Percentiles rank a stretch among this genome's conserved stretches.
Conservation (phyloP, 2,797 vertebrate genomes). For the Melanotaenia nigrans region DNA sequence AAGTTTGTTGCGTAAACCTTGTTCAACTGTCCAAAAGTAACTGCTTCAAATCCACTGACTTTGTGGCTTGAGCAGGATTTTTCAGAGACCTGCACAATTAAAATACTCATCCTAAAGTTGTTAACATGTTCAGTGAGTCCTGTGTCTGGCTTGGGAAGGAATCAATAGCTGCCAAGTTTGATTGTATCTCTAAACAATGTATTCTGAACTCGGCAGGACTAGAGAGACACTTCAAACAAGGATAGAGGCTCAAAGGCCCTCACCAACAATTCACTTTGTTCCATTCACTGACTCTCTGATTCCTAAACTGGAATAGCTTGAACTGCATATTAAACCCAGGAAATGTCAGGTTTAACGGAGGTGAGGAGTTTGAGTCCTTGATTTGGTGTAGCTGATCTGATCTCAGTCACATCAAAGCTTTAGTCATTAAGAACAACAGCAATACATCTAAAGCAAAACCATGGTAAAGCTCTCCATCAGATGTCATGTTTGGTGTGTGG, state of each 20-base stretch:
- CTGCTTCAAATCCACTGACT: constrained; percentile 53
- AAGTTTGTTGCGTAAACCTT: constrained; percentile 12
- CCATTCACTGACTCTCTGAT: constrained; percentile 80
- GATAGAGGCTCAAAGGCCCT: constrained; percentile 67
- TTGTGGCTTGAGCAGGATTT: constrained; percentile 51
- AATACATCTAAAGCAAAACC: constrained; percentile 50
- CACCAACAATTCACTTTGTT: constrained; percentile 76
- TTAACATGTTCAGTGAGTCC: constrained; percentile 79
- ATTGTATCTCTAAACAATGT: constrained; percentile 78
- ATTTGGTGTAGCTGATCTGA: constrained; percentile 62
- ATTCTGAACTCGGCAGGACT: constrained; percentile 75
- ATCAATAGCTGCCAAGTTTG: constrained; percentile 84
- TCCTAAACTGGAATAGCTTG: constrained; percentile 72
- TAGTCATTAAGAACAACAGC: constrained; percentile 53
- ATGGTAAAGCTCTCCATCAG: constrained; percentile 10
- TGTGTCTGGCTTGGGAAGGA: constrained; percentile 72
- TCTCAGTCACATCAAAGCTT: constrained; percentile 56
- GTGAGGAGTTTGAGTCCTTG: constrained; percentile 51
- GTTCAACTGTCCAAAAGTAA: constrained; percentile 30
- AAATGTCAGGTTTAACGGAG: constrained; percentile 39
- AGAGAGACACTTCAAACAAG: constrained; percentile 79
- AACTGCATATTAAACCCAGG: constrained; percentile 69
- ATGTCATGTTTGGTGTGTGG: constrained; percentile 8
- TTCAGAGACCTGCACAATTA: constrained; percentile 76
- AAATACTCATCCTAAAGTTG: constrained; percentile 73